These are phyloP conservation scores for Typhlichthys subterraneus DNA, from an alignment of 2,797 vertebrate species.

Conservation along the genomic window DNA sequence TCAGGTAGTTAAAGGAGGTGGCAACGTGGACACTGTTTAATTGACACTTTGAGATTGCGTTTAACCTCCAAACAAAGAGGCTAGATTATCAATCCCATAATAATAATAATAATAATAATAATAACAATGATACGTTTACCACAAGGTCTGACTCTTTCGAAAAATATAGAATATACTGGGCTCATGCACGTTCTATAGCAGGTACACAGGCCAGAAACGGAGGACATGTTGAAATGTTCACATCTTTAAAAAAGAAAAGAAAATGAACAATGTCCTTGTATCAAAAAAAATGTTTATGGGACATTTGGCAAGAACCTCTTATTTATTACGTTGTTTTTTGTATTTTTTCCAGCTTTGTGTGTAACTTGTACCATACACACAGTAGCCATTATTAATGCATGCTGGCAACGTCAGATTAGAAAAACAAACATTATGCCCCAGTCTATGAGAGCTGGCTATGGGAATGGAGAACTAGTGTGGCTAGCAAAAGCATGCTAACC, in stretches of 20 bases:
- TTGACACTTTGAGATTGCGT: slow-evolving; percentile 48
- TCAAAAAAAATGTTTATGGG: slow-evolving; percentile 55
- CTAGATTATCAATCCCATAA: slow-evolving; percentile 25
- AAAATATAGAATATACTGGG: slow-evolving; percentile 53
- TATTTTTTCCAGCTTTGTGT: slow-evolving; percentile 47
- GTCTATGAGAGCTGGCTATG: slow-evolving; percentile 55
- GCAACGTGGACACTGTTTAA: slow-evolving; percentile 48
- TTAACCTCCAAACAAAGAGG: slow-evolving; percentile 32
- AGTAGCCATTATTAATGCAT: slow-evolving; percentile 60
- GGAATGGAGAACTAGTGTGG: slow-evolving; percentile 42
- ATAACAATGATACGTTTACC: slow-evolving; percentile 15
- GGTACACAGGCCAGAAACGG: slow-evolving; percentile 68
- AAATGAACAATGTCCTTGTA: slow-evolving; percentile 23
- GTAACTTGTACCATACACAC: slow-evolving; percentile 55
- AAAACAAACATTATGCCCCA: slow-evolving; percentile 52
- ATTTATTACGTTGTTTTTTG: slow-evolving; percentile 29
- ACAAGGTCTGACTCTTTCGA: slow-evolving; percentile 34
- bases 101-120: not conserved
- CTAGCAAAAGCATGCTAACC: slow-evolving; percentile 58
- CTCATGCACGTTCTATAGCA: slow-evolving; percentile 75
- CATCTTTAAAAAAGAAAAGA: slow-evolving; percentile 51
- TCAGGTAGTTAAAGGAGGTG: slow-evolving; percentile 60
- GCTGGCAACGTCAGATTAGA: slow-evolving; percentile 68
- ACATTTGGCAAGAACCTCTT: slow-evolving; percentile 63
- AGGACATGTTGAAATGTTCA: slow-evolving; percentile 61